Evolutionary conservation across 2,888 invertebrate species (phyloP).

Genomic region (Tineola bisselliella): DNA sequence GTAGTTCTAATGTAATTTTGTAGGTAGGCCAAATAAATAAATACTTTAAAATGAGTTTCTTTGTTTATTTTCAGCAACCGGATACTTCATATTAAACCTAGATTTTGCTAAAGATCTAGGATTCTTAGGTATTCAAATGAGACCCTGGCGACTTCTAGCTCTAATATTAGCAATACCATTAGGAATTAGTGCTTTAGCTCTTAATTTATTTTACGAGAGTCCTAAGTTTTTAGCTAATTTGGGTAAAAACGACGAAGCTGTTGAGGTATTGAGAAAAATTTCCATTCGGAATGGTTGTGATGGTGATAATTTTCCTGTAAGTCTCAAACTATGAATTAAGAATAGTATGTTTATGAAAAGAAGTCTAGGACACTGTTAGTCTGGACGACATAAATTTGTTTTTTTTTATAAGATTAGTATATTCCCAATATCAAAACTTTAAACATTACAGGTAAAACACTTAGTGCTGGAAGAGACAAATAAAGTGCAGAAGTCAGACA

Average conservation of each 20-base stretch:
- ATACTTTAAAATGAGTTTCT: no score
- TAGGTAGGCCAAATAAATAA: no score
- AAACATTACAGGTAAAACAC: slow-evolving; percentile 2
- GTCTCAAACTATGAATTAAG: no score
- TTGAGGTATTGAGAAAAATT: slow-evolving; percentile 35
- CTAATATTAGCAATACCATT: slow-evolving; percentile 2
- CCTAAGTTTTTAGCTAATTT: slow-evolving; percentile 13
- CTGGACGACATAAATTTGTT: no score
- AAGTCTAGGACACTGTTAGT: no score
- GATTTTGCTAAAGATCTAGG: slow-evolving; percentile 1
- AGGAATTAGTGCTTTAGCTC: not conserved
- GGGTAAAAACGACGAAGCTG: slow-evolving; percentile 6
- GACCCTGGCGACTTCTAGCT: slow-evolving; percentile 10
- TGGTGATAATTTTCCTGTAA: slow-evolving; percentile 36
- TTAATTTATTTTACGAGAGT: slow-evolving; percentile 8
- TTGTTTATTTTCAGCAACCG: slow-evolving; percentile 7
- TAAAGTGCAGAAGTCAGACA: slow-evolving; percentile 11
- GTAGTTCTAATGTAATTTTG: no score
- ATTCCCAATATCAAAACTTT: no score
- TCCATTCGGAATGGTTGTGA: slow-evolving; percentile 63
- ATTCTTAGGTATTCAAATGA: not conserved
- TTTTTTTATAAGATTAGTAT: no score
- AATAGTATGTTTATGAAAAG: no score
- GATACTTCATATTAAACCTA: not conserved
- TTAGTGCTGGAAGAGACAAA: slow-evolving; percentile 6